A percentile compares a stretch with the other conserved stretches of the same genome.
phyloP scores from a whole-genome alignment of 2,113 vertebrate genomes.

The Calonectris borealis region DNA sequence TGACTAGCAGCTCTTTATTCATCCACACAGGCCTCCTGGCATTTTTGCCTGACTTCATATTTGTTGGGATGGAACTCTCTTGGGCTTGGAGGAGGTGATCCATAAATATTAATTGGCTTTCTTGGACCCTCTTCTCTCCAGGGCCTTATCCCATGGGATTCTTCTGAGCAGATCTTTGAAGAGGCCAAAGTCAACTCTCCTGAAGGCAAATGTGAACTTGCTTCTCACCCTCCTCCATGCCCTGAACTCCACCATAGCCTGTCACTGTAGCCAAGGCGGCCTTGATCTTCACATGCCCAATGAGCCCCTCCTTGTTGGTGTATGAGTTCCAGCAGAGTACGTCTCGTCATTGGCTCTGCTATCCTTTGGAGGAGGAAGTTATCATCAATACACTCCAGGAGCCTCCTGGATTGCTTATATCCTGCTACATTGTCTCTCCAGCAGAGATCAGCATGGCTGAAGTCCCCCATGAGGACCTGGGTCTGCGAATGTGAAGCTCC shows the following conservation, averaged over 20 bases:
- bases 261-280: not conserved
- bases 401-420: not conserved
- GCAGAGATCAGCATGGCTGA: not conserved
- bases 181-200: not conserved
- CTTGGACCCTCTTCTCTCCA: not conserved
- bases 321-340: not conserved
- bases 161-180: not conserved
- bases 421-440: not conserved
- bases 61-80: not conserved
- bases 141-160: not conserved
- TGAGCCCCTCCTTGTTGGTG: fast-evolving
- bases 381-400: not conserved
- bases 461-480: fast-evolving
- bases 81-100: not conserved
- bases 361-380: not conserved
- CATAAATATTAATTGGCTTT: not conserved
- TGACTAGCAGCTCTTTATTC: not conserved
- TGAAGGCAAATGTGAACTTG: not conserved
- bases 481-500: not conserved
- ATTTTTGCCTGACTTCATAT: not conserved
- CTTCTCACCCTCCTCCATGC: not conserved
- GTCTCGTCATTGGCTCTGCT: not conserved
- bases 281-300: not conserved
- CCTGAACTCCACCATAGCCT: not conserved
- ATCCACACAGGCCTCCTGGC: not conserved